Percentiles rank a stretch among this genome's conserved stretches.
phyloP scores from a whole-genome alignment of 23 tunicate genomes.

The Trididemnum clinides region DNA sequence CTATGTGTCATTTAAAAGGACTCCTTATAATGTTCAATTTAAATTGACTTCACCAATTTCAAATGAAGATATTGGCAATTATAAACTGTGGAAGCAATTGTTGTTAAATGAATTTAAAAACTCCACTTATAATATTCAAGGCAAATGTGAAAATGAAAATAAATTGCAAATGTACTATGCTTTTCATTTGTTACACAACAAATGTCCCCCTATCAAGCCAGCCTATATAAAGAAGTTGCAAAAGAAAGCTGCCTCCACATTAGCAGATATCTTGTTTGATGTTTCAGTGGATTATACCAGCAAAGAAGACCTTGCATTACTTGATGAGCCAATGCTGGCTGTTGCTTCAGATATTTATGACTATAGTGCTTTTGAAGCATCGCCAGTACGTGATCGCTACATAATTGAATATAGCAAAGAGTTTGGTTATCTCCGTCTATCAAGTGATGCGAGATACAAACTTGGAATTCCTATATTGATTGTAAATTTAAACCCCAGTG shows the following conservation, averaged over 20 bases:
- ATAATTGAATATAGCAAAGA: constrained; percentile 87
- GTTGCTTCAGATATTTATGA: neutral
- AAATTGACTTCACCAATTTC: constrained; percentile 40
- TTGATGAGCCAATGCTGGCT: neutral
- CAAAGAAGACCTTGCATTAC: neutral
- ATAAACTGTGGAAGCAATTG: neutral
- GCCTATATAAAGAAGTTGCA: constrained; percentile 13
- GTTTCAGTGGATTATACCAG: neutral
- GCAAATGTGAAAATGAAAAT: neutral
- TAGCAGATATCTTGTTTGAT: constrained; percentile 25
- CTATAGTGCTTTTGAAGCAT: constrained; percentile 34
- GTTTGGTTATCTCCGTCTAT: constrained; percentile 91
- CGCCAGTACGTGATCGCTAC: constrained; percentile 67
- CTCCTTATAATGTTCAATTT: constrained; percentile 62
- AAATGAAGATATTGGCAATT: constrained; percentile 21
- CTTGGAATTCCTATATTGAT: constrained; percentile 78
- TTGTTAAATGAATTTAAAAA: neutral
- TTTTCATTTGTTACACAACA: constrained; percentile 22
- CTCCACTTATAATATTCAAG: neutral
- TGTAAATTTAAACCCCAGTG: constrained; percentile 71
- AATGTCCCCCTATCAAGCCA: constrained; percentile 38
- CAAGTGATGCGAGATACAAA: constrained; percentile 67
- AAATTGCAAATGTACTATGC: neutral
- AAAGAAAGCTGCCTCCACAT: neutral
- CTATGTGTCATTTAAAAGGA: constrained; percentile 38